Percentiles rank a stretch among this genome's conserved stretches.
These are phyloP conservation scores for Sebastes nivosus DNA, from an alignment of 2,797 vertebrate genomes.

Conservation along the genomic window DNA sequence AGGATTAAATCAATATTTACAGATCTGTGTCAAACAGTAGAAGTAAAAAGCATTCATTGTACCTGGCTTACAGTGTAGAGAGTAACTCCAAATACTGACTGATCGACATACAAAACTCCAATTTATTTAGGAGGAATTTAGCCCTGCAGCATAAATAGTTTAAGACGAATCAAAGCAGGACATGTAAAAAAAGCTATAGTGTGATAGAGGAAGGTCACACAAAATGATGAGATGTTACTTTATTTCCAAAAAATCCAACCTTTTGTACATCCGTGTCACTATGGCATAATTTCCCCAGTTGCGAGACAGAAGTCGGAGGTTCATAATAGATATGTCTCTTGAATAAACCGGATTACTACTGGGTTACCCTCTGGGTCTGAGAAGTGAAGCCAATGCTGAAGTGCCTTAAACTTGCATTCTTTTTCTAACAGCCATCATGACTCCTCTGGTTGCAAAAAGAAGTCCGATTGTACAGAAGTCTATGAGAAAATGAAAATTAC, in stretches of 20 bases:
- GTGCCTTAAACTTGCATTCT: no score
- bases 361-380: no score
- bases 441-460: no score
- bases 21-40: background rate
- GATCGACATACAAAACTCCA: background rate
- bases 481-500: no score
- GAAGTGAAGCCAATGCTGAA: no score
- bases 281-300: background rate
- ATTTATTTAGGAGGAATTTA: background rate
- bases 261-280: background rate
- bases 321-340: background rate
- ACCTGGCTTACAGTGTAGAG: background rate
- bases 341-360: background rate
- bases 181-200: background rate
- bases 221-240: background rate
- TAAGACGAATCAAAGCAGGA: background rate
- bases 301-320: background rate
- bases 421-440: no score
- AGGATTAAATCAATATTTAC: constrained; percentile 13
- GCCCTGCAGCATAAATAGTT: background rate
- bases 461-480: no score
- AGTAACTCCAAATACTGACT: background rate
- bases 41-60: constrained; percentile 9
- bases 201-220: background rate
- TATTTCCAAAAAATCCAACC: background rate